Evolutionary conservation across 2,888 invertebrate genomes (phyloP), one percentile per base, ranked within the genome.

Genomic region (Drosophila tripunctata): DNA sequence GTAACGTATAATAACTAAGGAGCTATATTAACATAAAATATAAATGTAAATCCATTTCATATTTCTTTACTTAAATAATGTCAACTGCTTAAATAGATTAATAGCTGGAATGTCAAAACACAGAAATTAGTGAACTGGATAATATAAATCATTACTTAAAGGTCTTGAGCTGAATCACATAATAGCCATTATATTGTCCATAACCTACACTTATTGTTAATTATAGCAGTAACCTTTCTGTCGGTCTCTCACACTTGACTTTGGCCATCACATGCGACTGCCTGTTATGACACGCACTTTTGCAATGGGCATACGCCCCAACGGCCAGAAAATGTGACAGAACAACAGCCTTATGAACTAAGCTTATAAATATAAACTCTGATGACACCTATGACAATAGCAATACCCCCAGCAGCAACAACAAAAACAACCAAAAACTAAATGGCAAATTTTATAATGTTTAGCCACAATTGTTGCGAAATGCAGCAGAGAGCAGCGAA

Each of bases 251-350:
- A 44, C 12, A 36, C 67, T 58, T 57, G 73, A 62, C 69, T 64
- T 62, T 69, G 65, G 50, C 55, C 55, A 35, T 60, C 54, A 36
- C 48, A 51, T 30, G 21, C 43, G n/a, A n/a, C 24, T 19, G 44
- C 3, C 30, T 44, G 51, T 51, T 66, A 48, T 83, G 78, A 67
- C 81, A 83, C 75, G 78, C 73, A 73, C 52, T 55, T 58, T 70
- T 30, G 54, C 62, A 75, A 51, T 48, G 67, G 68, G 67, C 70
- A 70, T 81, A 67, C 80, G 70, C 68, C 75, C 67, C 68, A 50
- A 80, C 31, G 33, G 63, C 67, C 63, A 12, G 36, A 4, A n/a
- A 45, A 17, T 12, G 12, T 19, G n/a, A 44, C 55, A 73, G 63
- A 73, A 67, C 62, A n/a, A 8, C 33, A 21, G 21, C 3, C 19